Evolutionary conservation across 2,888 invertebrate species (phyloP), one percentile per base, ranked within the genome.

Genomic region (Andrena dorsata): DNA sequence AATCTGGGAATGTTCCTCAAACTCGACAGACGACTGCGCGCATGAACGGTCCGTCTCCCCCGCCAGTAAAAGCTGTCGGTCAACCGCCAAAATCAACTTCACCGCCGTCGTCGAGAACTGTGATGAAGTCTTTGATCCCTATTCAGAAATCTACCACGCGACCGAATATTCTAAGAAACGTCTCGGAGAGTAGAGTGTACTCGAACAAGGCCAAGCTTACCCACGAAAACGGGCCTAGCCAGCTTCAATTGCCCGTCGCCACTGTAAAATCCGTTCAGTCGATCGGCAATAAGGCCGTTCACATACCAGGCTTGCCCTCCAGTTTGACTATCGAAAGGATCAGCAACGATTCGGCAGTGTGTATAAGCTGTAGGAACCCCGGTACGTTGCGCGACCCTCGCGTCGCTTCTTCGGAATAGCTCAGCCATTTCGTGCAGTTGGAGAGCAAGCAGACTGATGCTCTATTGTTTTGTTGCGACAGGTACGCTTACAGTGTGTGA

Each of bases 241-340:
- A 88, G 60, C 74, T 74, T 13, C 88, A 85, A 80, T 60, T 90
- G 49, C 84, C 92, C 1, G 65, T 89, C 64, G 76, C 92, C 5
- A 90, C 92, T 65, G 91, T 92, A 2, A 92, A 88, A 76, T 80
- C 89, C 7, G 83, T 89, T 35, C 89, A 90, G 72, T 83, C 90
- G 30, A 80, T 88, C 30, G 89, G 86, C 60, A 90, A 78, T 75
- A 92, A 93, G 77, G 85, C 92, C 16, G 91, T 94, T 41, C 91
- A 94, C 68, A 95, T 95, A 88, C 95, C 95, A 0, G 95, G 95
- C 85, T 90, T 95, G 73, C 95, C 95, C 1, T 94, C 95, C 81
- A 94, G 95, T 58, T 90, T 95, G n/a, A 95, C 95, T 20, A 95
- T 95, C 76, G 95, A 95, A 88, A 93, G 95, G 79, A 94, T 95